Evolutionary conservation across 2,113 vertebrate species (phyloP), one percentile per base, ranked within the genome.

Genomic region (Notarius quadriscutis): DNA sequence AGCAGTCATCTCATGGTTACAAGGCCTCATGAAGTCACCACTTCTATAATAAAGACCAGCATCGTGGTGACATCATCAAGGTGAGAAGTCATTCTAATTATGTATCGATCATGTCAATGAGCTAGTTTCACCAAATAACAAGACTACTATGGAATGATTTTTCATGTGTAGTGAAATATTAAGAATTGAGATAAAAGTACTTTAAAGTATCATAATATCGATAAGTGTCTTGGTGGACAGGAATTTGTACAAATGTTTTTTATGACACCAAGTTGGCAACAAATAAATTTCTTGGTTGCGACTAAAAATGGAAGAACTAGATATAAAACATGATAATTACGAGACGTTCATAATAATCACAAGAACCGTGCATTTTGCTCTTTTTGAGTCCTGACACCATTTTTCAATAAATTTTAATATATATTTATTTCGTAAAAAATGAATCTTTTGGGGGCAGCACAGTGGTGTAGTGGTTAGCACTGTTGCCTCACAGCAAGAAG

Each of bases 21-120:
- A 53, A 72, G 51, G 75, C 30, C 53, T 89, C 62, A 86, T 83
- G 55, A 86, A 83, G 80, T 78, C 79, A 88, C 51, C 69, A 7
- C 2, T 48, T 63, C 22, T 62, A 62, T 22, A 87, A 77, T 84
- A 84, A 86, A 83, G 57, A 60, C 65, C 65, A 74, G 87, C 74
- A 78, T 34, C 41, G 25, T 53, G 74, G 30, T 81, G 82, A 89
- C 82, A 84, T 84, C 50, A 79, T 53, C 50, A 12, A 67, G 67
- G 65, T 87, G 55, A 89, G 69, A 74, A 71, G 50, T 51, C 60
- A 71, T 58, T 15, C 41, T 67, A 53, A 58, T 67, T 60, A 78
- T 27, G 18, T 25, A 65, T 63, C 55, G 22, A 84, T 84, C 51
- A 71, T 72, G 50, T 53, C 67, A 74, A 55, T 17, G 27, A 80